Percentiles rank a stretch among this genome's conserved stretches.
Evolutionary conservation across 53 echinoderm and acorn worm species (phyloP).

Genomic region (Actinopyga echinites): DNA sequence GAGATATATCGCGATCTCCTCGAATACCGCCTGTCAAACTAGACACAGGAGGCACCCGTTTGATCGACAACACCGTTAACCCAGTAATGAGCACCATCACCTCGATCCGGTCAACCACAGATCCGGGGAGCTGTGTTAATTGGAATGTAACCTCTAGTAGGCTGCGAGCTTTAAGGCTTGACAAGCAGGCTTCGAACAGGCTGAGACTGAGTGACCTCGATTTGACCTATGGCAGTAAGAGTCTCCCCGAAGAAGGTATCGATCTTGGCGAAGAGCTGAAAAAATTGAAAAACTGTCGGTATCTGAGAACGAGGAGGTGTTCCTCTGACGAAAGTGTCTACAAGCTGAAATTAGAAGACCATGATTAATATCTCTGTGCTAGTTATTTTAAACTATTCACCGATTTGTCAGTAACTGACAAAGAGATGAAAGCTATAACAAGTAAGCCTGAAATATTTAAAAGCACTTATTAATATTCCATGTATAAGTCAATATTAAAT

Average conservation of each 20-base stretch:
- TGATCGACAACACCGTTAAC: neutral
- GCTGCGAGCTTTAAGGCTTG: neutral
- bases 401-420: too few relatives aligned
- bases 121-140: neutral
- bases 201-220: constrained; percentile 10
- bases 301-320: constrained; percentile 5
- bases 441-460: too few relatives aligned
- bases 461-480: too few relatives aligned
- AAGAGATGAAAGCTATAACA: too few relatives aligned
- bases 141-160: constrained; percentile 1
- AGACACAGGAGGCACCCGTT: neutral
- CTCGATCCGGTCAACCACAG: neutral
- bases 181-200: constrained; percentile 21
- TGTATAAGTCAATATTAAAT: too few relatives aligned
- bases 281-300: constrained; percentile 18
- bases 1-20: neutral
- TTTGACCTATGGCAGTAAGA: neutral
- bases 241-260: neutral
- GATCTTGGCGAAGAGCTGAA: constrained; percentile 17
- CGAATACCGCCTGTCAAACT: neutral
- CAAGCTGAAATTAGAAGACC: neutral
- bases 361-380: too few relatives aligned
- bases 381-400: too few relatives aligned
- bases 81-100: neutral
- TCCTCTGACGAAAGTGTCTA: constrained; percentile 8